phyloP scores from a whole-genome alignment of 1,140 invertebrate species.

The Cydia amplana region DNA sequence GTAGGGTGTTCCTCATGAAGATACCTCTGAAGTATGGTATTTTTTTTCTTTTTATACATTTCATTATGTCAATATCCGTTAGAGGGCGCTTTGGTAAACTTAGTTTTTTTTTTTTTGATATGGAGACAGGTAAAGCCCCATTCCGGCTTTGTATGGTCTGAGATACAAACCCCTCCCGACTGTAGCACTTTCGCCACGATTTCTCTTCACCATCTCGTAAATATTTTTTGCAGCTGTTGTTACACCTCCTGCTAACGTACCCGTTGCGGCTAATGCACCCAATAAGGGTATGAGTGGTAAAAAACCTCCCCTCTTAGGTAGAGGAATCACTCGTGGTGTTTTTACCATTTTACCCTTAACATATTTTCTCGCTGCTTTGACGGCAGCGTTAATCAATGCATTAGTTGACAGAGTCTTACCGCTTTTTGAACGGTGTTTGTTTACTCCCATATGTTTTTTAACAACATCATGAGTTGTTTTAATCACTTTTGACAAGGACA shows the following conservation, averaged over 20 bases:
- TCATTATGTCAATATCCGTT: neutral
- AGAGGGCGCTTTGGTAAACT: neutral
- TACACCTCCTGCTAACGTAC: neutral
- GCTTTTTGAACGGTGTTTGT: too few relatives aligned
- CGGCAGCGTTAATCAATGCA: neutral
- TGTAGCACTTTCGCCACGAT: neutral
- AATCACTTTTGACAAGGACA: neutral
- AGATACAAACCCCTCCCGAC: neutral
- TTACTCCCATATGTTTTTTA: too few relatives aligned
- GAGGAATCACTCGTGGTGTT: neutral
- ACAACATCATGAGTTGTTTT: neutral
- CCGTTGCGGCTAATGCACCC: neutral
- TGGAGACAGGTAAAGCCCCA: neutral
- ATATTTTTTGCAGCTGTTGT: constrained; percentile 1
- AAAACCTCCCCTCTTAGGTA: neutral
- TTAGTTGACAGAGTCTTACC: too few relatives aligned
- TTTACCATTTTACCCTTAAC: neutral
- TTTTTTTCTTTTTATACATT: neutral
- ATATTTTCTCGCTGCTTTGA: neutral
- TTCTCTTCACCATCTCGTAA: neutral
- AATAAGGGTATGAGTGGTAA: neutral
- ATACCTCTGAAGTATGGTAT: constrained; percentile 1
- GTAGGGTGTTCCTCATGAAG: neutral
- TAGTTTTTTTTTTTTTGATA: constrained; percentile 12
- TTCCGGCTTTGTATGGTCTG: neutral